Base-by-base conservation (phyloP, 1,140 invertebrate genomes). In the Eriocheir sinensis region DNA sequence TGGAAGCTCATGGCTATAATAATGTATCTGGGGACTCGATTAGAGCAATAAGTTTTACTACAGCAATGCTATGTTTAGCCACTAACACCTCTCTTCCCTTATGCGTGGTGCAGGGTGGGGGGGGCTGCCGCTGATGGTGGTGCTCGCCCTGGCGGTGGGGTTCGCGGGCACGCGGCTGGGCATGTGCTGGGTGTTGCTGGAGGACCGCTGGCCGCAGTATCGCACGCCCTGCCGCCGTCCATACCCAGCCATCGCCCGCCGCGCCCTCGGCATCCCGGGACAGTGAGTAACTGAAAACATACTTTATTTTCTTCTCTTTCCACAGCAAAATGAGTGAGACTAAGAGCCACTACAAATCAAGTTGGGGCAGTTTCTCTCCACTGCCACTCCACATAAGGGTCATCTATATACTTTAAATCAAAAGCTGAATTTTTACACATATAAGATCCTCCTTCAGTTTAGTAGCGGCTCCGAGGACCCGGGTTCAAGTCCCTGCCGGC, bases 211-310 rank as follows among this genome's bases (percentile, higher is more conserved):
- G 91, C 94, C 94, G 3, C 80, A 95, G 48, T 93, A 92, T 53
- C 34, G 80, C 41, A 17, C 6, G 0, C 89, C 91, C 36, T 92
- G 85, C 95, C 96, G 98, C 89, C 97, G 98, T 96, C 98, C 98
- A 0, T 98, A 98, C 96, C 97, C 98, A 0, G 97, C 97, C n/a
- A 98, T 98, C 91, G 98, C 97, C 3, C 96, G 97, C 27, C 96
- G 97, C 80, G 97, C 98, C 32, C 85, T 93, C 3, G 92, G 92
- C n/a, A 93, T 79, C 21, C 30, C 85, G 21, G 92, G 92, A 41
- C 44, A 79, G 92, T 93, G 34, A 34, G 85, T 88, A 32, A 17
- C 0, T 86, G 38, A 3, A n/a, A 34, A 34, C 32, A 27, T 6
- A 36, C 27, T 9, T 2, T 3, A 2, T 9, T 88, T 9, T 2